Percentiles rank a stretch among this genome's conserved stretches.
Evolutionary conservation across 2,113 vertebrate genomes (phyloP).

Genomic region (Quiscalus mexicanus): DNA sequence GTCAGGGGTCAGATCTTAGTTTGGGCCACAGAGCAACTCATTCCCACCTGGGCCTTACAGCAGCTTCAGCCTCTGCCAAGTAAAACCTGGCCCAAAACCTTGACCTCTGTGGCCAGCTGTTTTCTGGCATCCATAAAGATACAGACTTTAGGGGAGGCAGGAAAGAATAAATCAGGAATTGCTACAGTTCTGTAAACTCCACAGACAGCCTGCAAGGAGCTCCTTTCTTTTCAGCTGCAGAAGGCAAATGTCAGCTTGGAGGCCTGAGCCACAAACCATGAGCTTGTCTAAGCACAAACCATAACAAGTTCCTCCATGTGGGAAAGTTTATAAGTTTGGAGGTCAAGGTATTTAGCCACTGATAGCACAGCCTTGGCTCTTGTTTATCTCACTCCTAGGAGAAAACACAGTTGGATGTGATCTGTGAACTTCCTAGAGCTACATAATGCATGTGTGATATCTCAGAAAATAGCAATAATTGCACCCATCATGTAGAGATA

Average conservation of each 20-base stretch:
- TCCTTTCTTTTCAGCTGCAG: conserved; percentile 39
- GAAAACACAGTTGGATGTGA: neutral
- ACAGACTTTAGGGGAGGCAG: conserved; percentile 19
- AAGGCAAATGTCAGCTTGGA: neutral
- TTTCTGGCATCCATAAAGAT: neutral
- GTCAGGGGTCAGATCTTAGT: neutral
- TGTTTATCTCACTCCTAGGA: neutral
- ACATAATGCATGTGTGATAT: neutral
- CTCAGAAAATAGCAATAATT: neutral
- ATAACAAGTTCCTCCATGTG: neutral
- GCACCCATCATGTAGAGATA: neutral
- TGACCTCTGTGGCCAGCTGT: neutral
- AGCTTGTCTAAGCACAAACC: conserved; percentile 8
- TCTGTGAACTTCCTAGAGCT: neutral
- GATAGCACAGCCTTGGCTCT: neutral
- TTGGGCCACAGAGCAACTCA: neutral
- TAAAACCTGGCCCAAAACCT: neutral
- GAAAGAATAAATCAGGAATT: conserved; percentile 56
- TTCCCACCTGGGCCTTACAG: neutral
- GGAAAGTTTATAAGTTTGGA: neutral
- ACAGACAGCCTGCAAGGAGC: neutral
- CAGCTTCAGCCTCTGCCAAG: neutral
- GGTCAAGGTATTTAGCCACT: neutral
- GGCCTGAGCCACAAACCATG: conserved; percentile 3
- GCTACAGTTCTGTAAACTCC: conserved; percentile 19